Percentiles rank a stretch among this genome's conserved stretches.
Conservation (phyloP, 2,797 vertebrate genomes). For the Hozukius guyotensis region DNA sequence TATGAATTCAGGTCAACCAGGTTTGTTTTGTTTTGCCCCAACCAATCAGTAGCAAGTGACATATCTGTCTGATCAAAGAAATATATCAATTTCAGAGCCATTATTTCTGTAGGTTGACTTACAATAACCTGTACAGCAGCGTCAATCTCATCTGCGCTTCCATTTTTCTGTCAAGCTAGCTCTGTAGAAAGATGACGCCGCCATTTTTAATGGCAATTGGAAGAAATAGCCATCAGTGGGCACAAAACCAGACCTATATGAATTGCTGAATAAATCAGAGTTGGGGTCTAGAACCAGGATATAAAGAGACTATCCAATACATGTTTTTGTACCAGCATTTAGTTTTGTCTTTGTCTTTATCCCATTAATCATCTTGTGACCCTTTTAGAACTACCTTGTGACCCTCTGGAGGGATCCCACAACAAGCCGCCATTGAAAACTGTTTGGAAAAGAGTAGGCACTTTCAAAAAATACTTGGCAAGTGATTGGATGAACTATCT, state of each 20-base stretch:
- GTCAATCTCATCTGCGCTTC: background rate
- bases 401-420: background rate
- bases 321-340: background rate
- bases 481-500: background rate
- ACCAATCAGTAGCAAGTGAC: background rate
- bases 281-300: background rate
- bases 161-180: background rate
- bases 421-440: background rate
- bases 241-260: background rate
- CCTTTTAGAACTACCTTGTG: background rate
- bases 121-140: background rate
- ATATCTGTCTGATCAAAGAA: no score
- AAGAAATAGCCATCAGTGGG: background rate
- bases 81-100: no score
- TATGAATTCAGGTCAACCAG: background rate
- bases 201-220: background rate
- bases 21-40: background rate
- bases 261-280: background rate
- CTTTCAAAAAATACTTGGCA: background rate
- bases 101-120: background rate
- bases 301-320: background rate
- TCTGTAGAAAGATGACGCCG: background rate
- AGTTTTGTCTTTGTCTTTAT: background rate
- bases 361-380: background rate
- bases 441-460: background rate